phyloP scores from a whole-genome alignment of 2,888 invertebrate genomes.

The Isoperla grammatica region DNA sequence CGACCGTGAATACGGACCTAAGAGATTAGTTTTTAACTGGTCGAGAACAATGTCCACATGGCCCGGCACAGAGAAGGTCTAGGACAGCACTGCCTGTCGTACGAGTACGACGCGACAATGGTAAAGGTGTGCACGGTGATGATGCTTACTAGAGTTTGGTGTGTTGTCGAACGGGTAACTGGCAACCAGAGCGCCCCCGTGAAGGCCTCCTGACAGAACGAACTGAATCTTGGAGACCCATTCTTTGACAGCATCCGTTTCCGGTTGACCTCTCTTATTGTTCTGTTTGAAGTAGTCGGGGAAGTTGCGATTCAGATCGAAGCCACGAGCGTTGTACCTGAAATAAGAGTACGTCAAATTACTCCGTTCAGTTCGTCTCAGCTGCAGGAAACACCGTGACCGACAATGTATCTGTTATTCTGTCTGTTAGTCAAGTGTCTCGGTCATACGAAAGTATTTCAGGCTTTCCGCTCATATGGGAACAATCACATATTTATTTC shows the following conservation, averaged over 20 bases:
- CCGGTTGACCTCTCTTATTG: conserved; percentile 84
- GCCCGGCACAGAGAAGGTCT: no score
- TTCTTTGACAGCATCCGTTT: conserved; percentile 88
- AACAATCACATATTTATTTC: no score
- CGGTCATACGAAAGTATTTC: no score
- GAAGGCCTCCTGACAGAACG: conserved; percentile 88
- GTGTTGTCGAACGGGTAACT: conserved; percentile 97
- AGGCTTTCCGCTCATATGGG: no score
- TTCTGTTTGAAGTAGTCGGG: conserved; percentile 88
- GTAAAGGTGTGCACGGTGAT: background rate
- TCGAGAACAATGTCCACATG: no score
- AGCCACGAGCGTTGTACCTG: conserved; percentile 81
- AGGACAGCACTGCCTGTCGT: no score
- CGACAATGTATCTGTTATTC: background rate
- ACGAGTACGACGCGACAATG: no score
- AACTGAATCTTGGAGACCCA: conserved; percentile 93
- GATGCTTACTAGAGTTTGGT: conserved; percentile 80
- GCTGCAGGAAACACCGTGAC: background rate
- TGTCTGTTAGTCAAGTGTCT: no score
- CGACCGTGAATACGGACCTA: no score
- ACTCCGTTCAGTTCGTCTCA: background rate
- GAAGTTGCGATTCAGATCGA: conserved; percentile 93
- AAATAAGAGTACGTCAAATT: conserved; percentile 21
- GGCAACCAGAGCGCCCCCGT: conserved; percentile 92
- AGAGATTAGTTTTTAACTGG: no score